A percentile compares a stretch with the other conserved stretches of the same genome.
These are phyloP conservation scores for Mormyrops boulengeri DNA, from an alignment of 2,797 vertebrate species.

Conservation along the genomic window DNA sequence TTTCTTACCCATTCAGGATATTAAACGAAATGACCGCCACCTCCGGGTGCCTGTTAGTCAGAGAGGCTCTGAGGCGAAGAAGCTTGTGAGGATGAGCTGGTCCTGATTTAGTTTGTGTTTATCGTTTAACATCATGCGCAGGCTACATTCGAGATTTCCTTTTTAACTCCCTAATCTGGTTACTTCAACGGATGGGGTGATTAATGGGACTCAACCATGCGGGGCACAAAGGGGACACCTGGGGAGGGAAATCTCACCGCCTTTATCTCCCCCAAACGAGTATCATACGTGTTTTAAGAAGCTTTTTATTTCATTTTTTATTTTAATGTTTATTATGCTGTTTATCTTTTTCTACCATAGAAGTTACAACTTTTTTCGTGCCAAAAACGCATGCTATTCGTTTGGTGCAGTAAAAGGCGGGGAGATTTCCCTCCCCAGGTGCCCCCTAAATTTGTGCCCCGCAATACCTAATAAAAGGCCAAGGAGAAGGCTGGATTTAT, in stretches of 20 bases:
- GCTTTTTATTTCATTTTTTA: neutral
- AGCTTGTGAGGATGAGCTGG: neutral
- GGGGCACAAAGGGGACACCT: neutral
- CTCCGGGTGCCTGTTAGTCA: neutral
- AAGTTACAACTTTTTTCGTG: neutral
- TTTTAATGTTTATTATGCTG: neutral
- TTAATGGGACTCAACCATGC: neutral
- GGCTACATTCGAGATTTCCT: neutral
- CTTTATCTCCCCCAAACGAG: neutral
- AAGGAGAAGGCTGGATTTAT: neutral
- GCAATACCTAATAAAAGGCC: neutral
- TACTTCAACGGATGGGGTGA: neutral
- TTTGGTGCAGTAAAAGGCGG: neutral
- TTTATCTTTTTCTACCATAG: neutral
- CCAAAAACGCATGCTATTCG: neutral
- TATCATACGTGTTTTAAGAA: neutral
- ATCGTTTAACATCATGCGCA: neutral
- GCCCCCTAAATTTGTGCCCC: neutral
- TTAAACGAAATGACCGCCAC: neutral
- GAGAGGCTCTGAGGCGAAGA: neutral
- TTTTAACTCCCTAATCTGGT: neutral
- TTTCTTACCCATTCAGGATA: neutral
- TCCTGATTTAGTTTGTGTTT: neutral
- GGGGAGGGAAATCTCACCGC: neutral
- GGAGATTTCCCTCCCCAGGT: neutral